These are phyloP conservation scores for Dryomyza anilis DNA, from an alignment of 2,888 invertebrate species.

Conservation along the genomic window DNA sequence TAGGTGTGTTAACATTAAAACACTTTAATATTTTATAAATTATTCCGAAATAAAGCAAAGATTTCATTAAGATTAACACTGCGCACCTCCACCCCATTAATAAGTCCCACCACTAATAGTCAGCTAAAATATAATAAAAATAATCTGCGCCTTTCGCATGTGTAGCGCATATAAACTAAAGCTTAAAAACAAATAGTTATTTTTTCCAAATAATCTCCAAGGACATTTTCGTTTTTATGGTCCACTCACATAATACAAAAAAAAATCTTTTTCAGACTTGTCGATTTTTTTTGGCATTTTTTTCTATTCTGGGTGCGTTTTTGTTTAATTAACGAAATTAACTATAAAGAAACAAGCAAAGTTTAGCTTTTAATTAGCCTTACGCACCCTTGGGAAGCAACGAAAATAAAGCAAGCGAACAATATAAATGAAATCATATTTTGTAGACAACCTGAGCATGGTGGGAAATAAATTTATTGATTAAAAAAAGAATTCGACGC, in stretches of 20 bases:
- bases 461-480: no score
- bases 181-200: not conserved
- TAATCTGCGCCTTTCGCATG: not conserved
- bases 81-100: no score
- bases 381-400: not conserved
- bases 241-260: no score
- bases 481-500: no score
- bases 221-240: constrained; percentile 3
- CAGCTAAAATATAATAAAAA: not conserved
- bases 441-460: no score
- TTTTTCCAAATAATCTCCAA: not conserved
- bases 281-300: no score
- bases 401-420: not conserved
- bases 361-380: not conserved
- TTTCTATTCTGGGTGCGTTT: not conserved
- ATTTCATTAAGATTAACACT: no score
- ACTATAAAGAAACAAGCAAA: not conserved
- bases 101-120: no score
- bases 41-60: no score
- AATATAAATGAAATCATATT: not conserved
- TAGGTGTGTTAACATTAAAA: no score
- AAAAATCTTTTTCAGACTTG: constrained; percentile 4
- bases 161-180: not conserved
- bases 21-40: no score
- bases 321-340: constrained; percentile 1